These are phyloP conservation scores for Hecatera dysodea DNA, from an alignment of 2,888 invertebrate genomes.

Conservation along the genomic window DNA sequence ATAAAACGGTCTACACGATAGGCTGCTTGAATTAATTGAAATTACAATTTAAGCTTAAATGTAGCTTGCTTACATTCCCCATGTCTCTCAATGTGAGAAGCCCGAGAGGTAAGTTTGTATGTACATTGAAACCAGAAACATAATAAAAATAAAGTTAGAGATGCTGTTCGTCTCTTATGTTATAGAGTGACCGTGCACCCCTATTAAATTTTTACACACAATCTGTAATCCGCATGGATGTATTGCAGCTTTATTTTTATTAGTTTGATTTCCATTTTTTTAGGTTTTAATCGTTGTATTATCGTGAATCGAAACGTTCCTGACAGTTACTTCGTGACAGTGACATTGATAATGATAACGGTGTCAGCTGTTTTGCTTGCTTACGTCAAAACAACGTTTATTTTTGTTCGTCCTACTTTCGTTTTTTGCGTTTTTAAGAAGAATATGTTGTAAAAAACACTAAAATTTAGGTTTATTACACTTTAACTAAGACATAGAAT, in stretches of 20 bases:
- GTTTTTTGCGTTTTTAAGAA: slow-evolving; percentile 29
- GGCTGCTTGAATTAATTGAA: slow-evolving; percentile 10
- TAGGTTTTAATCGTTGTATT: no score
- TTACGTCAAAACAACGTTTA: slow-evolving; percentile 51
- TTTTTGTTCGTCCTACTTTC: slow-evolving; percentile 57
- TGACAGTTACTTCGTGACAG: slow-evolving; percentile 20
- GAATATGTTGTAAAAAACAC: slow-evolving; percentile 17
- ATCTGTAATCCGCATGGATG: no score
- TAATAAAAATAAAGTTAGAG: neutral
- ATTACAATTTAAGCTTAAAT: slow-evolving; percentile 7
- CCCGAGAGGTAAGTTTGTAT: no score
- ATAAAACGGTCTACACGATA: slow-evolving; percentile 6
- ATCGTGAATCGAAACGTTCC: slow-evolving; percentile 37
- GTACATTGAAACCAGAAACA: neutral
- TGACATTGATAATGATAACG: slow-evolving; percentile 42
- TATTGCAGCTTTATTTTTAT: no score
- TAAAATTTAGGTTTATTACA: slow-evolving; percentile 20
- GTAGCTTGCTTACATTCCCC: neutral
- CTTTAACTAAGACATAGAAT: slow-evolving; percentile 2
- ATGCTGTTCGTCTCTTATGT: neutral
- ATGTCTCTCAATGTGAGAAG: no score
- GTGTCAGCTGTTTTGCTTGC: slow-evolving; percentile 48
- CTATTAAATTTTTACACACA: no score
- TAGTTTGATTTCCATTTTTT: no score
- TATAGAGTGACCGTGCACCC: neutral